Conservation (phyloP, 2,797 vertebrate species). For the Trachops cirrhosus region DNA sequence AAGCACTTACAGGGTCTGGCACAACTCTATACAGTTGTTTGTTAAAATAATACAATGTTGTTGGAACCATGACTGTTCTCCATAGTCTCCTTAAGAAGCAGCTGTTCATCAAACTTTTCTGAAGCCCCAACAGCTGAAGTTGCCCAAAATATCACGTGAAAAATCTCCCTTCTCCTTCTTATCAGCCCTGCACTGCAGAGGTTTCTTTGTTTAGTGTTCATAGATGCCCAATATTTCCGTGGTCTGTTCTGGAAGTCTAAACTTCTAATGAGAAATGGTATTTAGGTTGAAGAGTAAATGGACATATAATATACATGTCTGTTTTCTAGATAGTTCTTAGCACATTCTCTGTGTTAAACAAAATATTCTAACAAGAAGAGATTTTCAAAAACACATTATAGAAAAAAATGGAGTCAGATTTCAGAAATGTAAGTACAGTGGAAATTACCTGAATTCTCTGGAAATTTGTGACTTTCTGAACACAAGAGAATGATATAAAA, state of each 20-base stretch:
- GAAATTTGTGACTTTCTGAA: slow-evolving; percentile 16
- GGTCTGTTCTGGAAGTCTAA: neutral
- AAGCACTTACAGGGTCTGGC: neutral
- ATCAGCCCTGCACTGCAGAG: neutral
- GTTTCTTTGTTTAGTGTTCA: neutral
- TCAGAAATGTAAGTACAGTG: neutral
- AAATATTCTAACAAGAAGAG: neutral
- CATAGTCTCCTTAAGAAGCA: neutral
- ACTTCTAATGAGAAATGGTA: neutral
- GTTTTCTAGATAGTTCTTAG: neutral
- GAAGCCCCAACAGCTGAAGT: neutral
- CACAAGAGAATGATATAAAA: neutral
- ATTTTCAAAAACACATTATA: neutral
- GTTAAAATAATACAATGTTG: neutral
- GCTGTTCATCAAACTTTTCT: neutral
- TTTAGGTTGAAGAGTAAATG: neutral
- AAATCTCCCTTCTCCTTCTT: neutral
- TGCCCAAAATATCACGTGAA: neutral
- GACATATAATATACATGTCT: neutral
- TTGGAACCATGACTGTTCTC: neutral
- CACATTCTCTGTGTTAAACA: neutral
- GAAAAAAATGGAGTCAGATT: slow-evolving; percentile 7
- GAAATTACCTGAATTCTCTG: neutral
- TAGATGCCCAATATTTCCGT: neutral
- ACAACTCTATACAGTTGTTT: neutral